Evolutionary conservation across 2,797 vertebrate species (phyloP).

Genomic region (Sebastes ruberrimus): DNA sequence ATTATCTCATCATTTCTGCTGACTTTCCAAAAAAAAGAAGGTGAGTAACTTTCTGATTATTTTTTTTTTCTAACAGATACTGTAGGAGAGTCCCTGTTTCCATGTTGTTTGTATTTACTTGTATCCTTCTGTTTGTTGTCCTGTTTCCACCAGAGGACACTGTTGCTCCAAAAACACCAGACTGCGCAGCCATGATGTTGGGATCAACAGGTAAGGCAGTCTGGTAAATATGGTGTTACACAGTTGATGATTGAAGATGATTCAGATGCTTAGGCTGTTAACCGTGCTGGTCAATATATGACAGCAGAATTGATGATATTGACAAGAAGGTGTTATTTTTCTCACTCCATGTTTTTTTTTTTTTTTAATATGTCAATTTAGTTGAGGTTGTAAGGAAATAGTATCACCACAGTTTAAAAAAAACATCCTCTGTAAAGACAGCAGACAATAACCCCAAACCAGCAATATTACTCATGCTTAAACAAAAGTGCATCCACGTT

Average conservation of each 20-base stretch:
- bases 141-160: slow-evolving; percentile 73
- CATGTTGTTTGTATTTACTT: background rate
- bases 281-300: slow-evolving; percentile 11
- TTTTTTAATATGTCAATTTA: background rate
- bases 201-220: slow-evolving; percentile 74
- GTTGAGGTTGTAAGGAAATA: background rate
- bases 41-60: background rate
- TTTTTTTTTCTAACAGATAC: background rate
- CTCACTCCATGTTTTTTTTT: background rate
- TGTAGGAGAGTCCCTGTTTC: background rate
- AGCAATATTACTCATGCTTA: background rate
- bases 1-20: background rate
- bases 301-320: slow-evolving; percentile 13
- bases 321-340: background rate
- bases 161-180: slow-evolving; percentile 65
- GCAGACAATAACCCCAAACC: background rate
- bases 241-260: slow-evolving; percentile 38
- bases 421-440: background rate
- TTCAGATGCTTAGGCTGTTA: slow-evolving; percentile 42
- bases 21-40: background rate
- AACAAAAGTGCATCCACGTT: background rate
- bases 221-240: slow-evolving; percentile 15
- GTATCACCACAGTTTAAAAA: background rate
- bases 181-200: background rate
- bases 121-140: background rate